A percentile compares a stretch with the other conserved stretches of the same genome.
Evolutionary conservation across 2,113 vertebrate genomes (phyloP).

Genomic region (Progne subis): DNA sequence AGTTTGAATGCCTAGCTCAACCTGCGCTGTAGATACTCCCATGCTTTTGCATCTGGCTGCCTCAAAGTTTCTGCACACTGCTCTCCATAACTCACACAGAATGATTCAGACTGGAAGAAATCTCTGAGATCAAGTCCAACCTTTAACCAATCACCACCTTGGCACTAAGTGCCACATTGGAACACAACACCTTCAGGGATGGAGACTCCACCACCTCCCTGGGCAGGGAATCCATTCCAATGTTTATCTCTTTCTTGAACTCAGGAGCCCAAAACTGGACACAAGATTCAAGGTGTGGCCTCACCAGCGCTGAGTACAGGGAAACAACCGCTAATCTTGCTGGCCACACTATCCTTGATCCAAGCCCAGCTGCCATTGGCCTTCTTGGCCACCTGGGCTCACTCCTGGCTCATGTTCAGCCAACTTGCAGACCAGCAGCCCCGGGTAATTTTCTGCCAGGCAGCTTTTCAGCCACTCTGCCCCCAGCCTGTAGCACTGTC

Average conservation of each 20-base stretch:
- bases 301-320: not conserved
- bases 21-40: not conserved
- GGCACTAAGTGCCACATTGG: not conserved
- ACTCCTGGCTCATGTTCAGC: not conserved
- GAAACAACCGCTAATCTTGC: not conserved
- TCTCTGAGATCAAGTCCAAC: not conserved
- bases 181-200: not conserved
- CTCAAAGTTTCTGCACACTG: not conserved
- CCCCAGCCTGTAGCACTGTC: not conserved
- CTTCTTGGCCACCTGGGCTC: not conserved
- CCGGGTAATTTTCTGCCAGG: not conserved
- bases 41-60: not conserved
- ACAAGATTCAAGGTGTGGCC: rapidly evolving
- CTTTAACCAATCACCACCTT: not conserved
- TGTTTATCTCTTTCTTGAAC: rapidly evolving
- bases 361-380: not conserved
- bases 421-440: not conserved
- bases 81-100: too few species aligned
- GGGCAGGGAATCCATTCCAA: not conserved
- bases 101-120: not conserved
- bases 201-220: not conserved
- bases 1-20: not conserved
- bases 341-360: not conserved
- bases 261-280: not conserved
- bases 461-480: not conserved